These are phyloP conservation scores for Aleiodes alternator DNA, from an alignment of 2,888 invertebrate genomes.

Conservation along the genomic window DNA sequence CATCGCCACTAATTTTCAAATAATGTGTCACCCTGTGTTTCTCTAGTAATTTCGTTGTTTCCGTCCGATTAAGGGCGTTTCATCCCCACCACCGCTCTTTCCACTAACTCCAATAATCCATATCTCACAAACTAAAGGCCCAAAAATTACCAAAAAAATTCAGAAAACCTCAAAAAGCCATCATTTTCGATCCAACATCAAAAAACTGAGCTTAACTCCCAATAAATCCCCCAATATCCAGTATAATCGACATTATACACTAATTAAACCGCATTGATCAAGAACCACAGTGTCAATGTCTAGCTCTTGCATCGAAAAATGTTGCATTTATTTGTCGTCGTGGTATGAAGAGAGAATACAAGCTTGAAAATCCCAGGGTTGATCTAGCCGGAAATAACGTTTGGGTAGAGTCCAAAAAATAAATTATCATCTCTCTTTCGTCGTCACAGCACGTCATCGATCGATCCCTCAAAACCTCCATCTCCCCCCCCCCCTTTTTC, in stretches of 20 bases:
- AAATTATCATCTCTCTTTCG: slow-evolving; percentile 31
- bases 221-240: slow-evolving; percentile 21
- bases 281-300: not conserved
- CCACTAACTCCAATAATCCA: no score
- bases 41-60: no score
- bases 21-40: no score
- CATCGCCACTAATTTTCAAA: no score
- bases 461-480: not conserved
- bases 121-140: no score
- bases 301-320: not conserved
- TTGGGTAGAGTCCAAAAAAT: slow-evolving; percentile 35
- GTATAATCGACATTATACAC: not conserved
- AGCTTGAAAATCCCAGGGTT: slow-evolving; percentile 9
- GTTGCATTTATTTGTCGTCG: slow-evolving; percentile 13
- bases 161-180: no score
- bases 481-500: no score
- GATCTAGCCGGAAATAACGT: slow-evolving; percentile 26
- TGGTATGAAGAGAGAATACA: not conserved
- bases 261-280: not conserved
- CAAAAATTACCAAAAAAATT: no score
- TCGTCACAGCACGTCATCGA: slow-evolving; percentile 9
- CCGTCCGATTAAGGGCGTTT: no score
- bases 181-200: no score
- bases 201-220: not conserved
- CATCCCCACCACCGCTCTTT: no score